phyloP scores from a whole-genome alignment of 2,797 vertebrate genomes.

The Clarias fuscus region DNA sequence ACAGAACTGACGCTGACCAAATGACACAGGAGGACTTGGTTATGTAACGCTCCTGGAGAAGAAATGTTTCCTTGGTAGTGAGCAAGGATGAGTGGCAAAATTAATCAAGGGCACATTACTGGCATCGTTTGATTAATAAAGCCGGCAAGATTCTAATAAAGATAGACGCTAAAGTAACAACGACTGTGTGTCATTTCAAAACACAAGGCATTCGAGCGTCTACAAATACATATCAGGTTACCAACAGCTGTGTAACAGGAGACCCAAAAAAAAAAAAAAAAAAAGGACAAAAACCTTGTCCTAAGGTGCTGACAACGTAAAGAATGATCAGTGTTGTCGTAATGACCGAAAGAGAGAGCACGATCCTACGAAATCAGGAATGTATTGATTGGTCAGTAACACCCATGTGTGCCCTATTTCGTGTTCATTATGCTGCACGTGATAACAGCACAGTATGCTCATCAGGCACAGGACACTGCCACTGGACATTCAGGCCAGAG shows the following conservation, averaged over 20 bases:
- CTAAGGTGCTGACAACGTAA: background rate
- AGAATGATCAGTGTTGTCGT: background rate
- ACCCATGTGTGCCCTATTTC: background rate
- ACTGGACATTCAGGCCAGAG: background rate
- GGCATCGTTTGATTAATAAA: background rate
- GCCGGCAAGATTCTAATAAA: background rate
- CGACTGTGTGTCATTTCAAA: conserved; percentile 18
- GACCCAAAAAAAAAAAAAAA: conserved; percentile 18
- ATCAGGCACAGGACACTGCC: background rate
- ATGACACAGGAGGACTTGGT: background rate
- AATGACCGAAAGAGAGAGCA: background rate
- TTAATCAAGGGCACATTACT: background rate
- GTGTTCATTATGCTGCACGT: conserved; percentile 12
- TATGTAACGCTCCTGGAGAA: background rate
- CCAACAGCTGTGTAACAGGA: conserved; percentile 28
- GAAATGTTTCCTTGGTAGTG: background rate
- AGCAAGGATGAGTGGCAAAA: background rate
- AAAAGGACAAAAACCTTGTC: conserved; percentile 3
- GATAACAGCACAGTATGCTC: background rate
- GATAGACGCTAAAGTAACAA: background rate
- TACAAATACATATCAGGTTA: conserved; percentile 37
- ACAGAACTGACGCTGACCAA: background rate
- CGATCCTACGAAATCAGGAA: background rate
- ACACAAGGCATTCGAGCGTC: conserved; percentile 1
- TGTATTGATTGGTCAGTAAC: background rate